Evolutionary conservation across 2,113 vertebrate species (phyloP), one percentile per base, ranked within the genome.

Genomic region (Rana temporaria): DNA sequence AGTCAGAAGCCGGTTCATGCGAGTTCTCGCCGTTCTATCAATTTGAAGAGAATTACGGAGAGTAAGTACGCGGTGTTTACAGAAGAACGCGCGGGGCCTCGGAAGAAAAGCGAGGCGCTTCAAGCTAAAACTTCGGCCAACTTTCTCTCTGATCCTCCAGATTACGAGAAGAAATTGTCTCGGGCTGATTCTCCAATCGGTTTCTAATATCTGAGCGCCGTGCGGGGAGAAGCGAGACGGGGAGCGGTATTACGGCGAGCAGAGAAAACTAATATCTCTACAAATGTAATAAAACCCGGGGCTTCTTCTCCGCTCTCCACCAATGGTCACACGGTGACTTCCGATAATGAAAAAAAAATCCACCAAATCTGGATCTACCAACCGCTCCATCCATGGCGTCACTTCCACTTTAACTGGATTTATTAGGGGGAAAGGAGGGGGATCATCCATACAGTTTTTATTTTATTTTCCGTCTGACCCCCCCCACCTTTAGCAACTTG

Each of bases 221-320:
- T 22, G 57, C 62, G 32, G 16, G 65, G 38, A 34, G 26, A 56
- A 56, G n/a, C n/a, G n/a, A 34, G 48, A 69, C 67, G 38, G n/a
- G 16, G 18, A 22, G 17, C 16, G 4, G 26, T n/a, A 6, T 22
- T 17, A 30, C 6, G 16, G 19, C 16, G 32, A 38, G 30, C 55
- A 38, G 26, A 32, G 56, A 32, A 69, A 60, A 55, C 64, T n/a
- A 66, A 55, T 79, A 48, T 14, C 12, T 42, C 53, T 69, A 32
- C 19, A 55, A 78, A 52, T 32, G 57, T 79, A 69, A 48, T 69
- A n/a, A 59, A 68, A 60, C 59, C 30, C 24, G 19, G 15, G 18
- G 30, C 20, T 60, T 68, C 11, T 55, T 52, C 2, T 16, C 26
- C 12, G 17, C 67, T 38, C 16, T 17, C 6, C 38, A 59, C 24